A percentile compares a stretch with the other conserved stretches of the same genome.
These are phyloP conservation scores for Ennomos fuscantarius DNA, from an alignment of 2,888 invertebrate genomes.

Conservation along the genomic window DNA sequence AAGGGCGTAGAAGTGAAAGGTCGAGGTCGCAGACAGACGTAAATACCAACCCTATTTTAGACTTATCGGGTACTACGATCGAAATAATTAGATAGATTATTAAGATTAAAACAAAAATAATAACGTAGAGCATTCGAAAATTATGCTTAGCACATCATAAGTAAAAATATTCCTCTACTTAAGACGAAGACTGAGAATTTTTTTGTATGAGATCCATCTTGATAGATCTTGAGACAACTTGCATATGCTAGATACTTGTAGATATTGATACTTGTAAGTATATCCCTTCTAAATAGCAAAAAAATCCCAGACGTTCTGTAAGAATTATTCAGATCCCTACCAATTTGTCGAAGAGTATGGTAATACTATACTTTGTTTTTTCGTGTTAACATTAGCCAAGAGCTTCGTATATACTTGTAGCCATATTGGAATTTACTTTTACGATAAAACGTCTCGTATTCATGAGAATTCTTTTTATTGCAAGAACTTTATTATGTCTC, in stretches of 20 bases:
- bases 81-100: conserved; percentile 23
- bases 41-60: conserved; percentile 43
- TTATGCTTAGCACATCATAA: neutral
- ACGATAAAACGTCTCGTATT: neutral
- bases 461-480: neutral
- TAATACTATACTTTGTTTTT: conserved; percentile 7
- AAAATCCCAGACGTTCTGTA: conserved; percentile 6
- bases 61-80: conserved; percentile 28
- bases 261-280: neutral
- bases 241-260: too few species aligned
- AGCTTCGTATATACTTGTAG: too few species aligned
- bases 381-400: conserved; percentile 1
- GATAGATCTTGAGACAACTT: too few species aligned
- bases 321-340: conserved; percentile 12
- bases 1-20: conserved; percentile 51
- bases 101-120: conserved; percentile 15
- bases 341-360: conserved; percentile 6
- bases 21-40: conserved; percentile 59
- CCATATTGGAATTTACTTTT: neutral
- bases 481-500: too few species aligned
- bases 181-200: too few species aligned
- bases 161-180: neutral
- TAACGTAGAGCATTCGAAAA: conserved; percentile 2
- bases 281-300: neutral
- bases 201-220: too few species aligned